Evolutionary conservation across 1,140 invertebrate genomes (phyloP).

Genomic region (Drosophila serrata): DNA sequence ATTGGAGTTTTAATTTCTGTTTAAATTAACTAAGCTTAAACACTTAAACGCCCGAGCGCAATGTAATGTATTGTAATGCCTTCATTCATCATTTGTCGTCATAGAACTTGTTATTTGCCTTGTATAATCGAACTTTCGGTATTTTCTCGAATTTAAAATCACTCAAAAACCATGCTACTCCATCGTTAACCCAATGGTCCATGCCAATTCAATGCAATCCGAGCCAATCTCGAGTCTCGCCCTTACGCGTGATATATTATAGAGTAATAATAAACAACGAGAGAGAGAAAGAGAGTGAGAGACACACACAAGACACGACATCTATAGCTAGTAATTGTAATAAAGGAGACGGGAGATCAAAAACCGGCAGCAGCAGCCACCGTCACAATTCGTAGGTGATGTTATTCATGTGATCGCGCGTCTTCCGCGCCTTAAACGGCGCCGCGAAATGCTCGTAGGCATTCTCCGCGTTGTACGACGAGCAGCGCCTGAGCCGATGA

Average conservation of each 20-base stretch:
- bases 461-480: conserved; percentile 79
- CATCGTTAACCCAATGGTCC: conserved; percentile 48
- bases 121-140: conserved; percentile 48
- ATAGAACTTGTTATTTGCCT: conserved; percentile 29
- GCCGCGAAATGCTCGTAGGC: conserved; percentile 81
- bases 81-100: conserved; percentile 19
- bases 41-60: conserved; percentile 70
- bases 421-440: conserved; percentile 78
- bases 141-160: conserved; percentile 74
- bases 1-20: conserved; percentile 79
- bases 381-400: conserved; percentile 85
- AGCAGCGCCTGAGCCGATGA: conserved; percentile 68
- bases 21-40: conserved; percentile 80
- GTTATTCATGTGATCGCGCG: conserved; percentile 83
- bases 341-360: conserved; percentile 80
- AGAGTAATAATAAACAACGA: conserved; percentile 65
- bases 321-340: conserved; percentile 77
- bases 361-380: conserved; percentile 63
- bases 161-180: conserved; percentile 75
- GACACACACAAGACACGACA: conserved; percentile 66
- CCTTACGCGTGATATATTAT: conserved; percentile 39
- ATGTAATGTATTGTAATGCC: conserved; percentile 59
- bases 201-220: conserved; percentile 25
- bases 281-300: conserved; percentile 47
- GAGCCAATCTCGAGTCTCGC: conserved; percentile 37